A percentile compares a stretch with the other conserved stretches of the same genome.
Conservation (phyloP, 2,797 vertebrate genomes). For the Thamnophis elegans region DNA sequence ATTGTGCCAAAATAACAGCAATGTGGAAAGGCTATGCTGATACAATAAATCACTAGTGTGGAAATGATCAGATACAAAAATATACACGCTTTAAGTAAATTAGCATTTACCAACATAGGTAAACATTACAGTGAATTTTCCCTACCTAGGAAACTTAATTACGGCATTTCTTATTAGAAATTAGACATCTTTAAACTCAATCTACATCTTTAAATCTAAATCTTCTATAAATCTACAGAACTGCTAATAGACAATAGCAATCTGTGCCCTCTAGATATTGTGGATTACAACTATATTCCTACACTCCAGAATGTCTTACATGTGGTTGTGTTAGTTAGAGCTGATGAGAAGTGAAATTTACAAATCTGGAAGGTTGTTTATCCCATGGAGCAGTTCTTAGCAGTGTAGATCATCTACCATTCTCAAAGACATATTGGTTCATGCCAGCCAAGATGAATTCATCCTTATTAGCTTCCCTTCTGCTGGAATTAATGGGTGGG, state of each 20-base stretch:
- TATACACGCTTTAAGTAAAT: neutral
- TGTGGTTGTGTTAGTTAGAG: neutral
- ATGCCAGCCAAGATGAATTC: neutral
- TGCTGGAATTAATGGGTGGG: neutral
- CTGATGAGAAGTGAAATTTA: neutral
- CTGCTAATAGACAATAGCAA: neutral
- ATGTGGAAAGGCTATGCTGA: neutral
- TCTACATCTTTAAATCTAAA: too few species aligned
- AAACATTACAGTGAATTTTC: neutral
- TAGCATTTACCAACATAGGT: neutral
- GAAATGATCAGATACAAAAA: neutral
- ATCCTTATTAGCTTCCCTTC: neutral
- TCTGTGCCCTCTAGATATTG: neutral
- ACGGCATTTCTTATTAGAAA: neutral
- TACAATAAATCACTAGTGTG: neutral
- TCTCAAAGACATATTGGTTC: neutral
- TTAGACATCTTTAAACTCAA: neutral
- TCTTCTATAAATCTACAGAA: neutral
- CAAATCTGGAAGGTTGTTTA: neutral
- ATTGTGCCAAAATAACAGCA: neutral
- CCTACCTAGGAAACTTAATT: neutral
- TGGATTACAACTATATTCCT: neutral
- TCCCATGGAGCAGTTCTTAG: neutral
- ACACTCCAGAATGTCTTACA: neutral
- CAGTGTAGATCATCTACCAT: neutral